Evolutionary conservation across 2,113 vertebrate genomes (phyloP), one percentile per base, ranked within the genome.

Genomic region (Psammodynastes pulverulentus): DNA sequence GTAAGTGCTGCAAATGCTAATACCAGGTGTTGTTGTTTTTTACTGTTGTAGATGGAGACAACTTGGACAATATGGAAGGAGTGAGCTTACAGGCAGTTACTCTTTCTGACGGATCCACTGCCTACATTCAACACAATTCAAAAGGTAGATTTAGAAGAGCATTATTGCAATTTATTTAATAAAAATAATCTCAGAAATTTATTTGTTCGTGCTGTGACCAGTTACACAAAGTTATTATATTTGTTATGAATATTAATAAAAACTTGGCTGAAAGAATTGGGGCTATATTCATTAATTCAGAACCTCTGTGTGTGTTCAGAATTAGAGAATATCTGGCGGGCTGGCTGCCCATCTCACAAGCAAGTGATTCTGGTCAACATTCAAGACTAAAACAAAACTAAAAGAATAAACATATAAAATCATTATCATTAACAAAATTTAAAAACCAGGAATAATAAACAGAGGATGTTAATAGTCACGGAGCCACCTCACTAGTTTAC

Each of bases 41-140:
- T 92, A 91, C 93, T 92, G 92, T 85, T 92, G 91, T 96, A 99
- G 99, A 99, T 97, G 98, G 98, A 54, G 99, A 99, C 96, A 99
- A 98, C 94, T 98, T 99, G 93, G 99, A 99, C 91, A 98, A 97
- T 93, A 98, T 99, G 98, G 99, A 99, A 97, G 98, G 99, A 86
- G 99, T 99, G 91, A 99, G 99, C 96, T 97, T 99, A 92, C 99
- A 99, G 97, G 99, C 99, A 46, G 99, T 99, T 72, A 99, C 99
- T 1, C 98, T 99, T 46, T 98, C 98, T 39, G 99, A 99, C 94
- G 99, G 99, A 43, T 99, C 99, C 93, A 99, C 99, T 4, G 99
- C 99, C 45, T 99, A 99, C 90, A 99, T 99, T 95, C 99, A 99
- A 46, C 99, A 99, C 93, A 99, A 98, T 85, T 97, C 98, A 94